These are phyloP conservation scores for Periparus ater DNA, from an alignment of 2,797 vertebrate species.

Conservation along the genomic window DNA sequence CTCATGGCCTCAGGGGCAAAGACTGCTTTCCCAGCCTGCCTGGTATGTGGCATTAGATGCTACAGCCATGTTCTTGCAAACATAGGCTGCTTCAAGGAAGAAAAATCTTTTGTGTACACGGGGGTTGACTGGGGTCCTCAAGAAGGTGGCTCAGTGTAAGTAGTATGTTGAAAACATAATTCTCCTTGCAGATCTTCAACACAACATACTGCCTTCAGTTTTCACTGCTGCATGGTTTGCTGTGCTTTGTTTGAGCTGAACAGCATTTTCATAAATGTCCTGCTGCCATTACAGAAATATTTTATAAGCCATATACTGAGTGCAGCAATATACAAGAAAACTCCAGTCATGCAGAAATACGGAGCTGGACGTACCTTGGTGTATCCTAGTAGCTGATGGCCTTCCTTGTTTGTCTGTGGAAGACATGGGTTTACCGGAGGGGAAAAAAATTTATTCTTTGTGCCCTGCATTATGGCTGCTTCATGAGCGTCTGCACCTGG, in stretches of 20 bases:
- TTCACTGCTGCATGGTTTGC: background rate
- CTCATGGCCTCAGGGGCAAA: background rate
- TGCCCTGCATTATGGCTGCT: background rate
- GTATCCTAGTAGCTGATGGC: background rate
- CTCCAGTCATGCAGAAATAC: background rate
- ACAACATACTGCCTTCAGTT: background rate
- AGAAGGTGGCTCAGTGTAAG: background rate
- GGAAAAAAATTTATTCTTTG: background rate
- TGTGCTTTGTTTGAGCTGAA: background rate
- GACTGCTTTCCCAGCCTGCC: background rate
- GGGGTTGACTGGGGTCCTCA: background rate
- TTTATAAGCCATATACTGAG: background rate
- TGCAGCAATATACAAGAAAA: background rate
- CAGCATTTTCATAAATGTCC: background rate
- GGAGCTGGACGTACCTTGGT: background rate
- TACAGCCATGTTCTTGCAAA: background rate
- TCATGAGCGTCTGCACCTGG: background rate
- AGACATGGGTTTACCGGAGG: background rate
- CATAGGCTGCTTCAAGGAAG: background rate
- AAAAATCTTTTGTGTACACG: background rate
- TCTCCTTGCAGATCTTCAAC: background rate
- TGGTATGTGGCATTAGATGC: background rate
- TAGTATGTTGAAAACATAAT: background rate
- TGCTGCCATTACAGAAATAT: background rate
- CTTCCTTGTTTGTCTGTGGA: background rate